Conservation (phyloP, 2,113 vertebrate genomes). For the Nerophis lumbriciformis region DNA sequence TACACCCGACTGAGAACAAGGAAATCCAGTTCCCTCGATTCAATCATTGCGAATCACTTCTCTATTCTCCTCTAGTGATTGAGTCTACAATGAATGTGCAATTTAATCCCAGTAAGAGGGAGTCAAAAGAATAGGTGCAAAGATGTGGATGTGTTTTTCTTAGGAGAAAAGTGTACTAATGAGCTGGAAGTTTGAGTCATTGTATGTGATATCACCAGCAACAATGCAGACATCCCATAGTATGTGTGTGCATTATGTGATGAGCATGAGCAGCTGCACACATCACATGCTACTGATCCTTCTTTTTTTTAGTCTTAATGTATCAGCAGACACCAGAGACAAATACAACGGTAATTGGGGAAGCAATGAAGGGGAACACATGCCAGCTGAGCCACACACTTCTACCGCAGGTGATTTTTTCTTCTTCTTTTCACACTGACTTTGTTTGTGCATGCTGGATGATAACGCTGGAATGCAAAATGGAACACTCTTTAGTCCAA, state of each 20-base stretch:
- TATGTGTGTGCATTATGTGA: not conserved
- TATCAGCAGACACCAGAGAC: constrained; percentile 4
- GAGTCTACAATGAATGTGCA: not conserved
- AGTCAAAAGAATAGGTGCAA: not conserved
- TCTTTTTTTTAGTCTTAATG: not conserved
- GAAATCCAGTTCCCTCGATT: too few species aligned
- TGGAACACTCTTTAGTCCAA: too few species aligned
- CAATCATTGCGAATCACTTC: too few species aligned
- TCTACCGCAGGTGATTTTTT: constrained; percentile 12
- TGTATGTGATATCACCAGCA: constrained; percentile 32
- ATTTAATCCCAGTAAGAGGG: too few species aligned
- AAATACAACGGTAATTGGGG: constrained; percentile 26
- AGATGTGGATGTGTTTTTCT: not conserved
- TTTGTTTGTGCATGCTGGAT: constrained; percentile 16
- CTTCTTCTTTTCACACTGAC: constrained; percentile 1
- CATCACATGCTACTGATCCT: not conserved
- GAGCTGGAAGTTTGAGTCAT: constrained; percentile 41
- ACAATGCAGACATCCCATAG: constrained; percentile 36
- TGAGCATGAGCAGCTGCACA: not conserved
- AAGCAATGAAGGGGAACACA: constrained; percentile 11
- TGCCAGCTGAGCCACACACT: constrained; percentile 20
- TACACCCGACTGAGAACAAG: too few species aligned
- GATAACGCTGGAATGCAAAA: constrained; percentile 1
- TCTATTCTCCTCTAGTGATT: not conserved
- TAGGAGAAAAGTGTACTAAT: not conserved